Percentiles rank a stretch among this genome's conserved stretches.
These are phyloP conservation scores for Strix uralensis DNA, from an alignment of 2,113 vertebrate genomes.

Conservation along the genomic window DNA sequence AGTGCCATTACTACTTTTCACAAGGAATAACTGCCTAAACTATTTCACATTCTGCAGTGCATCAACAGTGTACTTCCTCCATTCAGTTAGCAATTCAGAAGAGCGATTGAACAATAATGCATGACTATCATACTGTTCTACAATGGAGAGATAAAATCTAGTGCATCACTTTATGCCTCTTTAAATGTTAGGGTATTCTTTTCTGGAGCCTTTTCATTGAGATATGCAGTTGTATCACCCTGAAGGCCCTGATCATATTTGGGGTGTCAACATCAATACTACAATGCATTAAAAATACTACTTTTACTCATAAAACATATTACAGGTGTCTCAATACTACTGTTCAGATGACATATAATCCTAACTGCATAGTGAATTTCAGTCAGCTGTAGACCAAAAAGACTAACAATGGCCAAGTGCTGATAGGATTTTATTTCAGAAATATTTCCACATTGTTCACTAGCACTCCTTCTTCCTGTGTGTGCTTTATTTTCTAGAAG, in stretches of 20 bases:
- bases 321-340: background rate
- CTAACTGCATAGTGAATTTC: background rate
- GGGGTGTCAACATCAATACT: background rate
- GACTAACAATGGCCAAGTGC: background rate
- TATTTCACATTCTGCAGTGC: conserved; percentile 47
- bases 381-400: background rate
- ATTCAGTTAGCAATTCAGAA: conserved; percentile 13
- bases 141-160: conserved; percentile 2
- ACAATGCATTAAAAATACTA: background rate
- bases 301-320: background rate
- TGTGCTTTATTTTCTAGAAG: background rate
- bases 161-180: background rate
- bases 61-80: conserved; percentile 40
- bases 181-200: background rate
- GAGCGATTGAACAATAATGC: conserved; percentile 14
- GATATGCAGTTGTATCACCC: background rate
- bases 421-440: background rate
- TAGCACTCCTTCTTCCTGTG: background rate
- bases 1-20: conserved; percentile 59
- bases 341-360: background rate
- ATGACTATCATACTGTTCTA: conserved; percentile 4
- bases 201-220: background rate
- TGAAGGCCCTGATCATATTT: background rate
- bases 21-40: conserved; percentile 53
- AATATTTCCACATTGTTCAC: background rate